Base-by-base conservation (phyloP, 2,113 vertebrate genomes). In the Athene noctua region DNA sequence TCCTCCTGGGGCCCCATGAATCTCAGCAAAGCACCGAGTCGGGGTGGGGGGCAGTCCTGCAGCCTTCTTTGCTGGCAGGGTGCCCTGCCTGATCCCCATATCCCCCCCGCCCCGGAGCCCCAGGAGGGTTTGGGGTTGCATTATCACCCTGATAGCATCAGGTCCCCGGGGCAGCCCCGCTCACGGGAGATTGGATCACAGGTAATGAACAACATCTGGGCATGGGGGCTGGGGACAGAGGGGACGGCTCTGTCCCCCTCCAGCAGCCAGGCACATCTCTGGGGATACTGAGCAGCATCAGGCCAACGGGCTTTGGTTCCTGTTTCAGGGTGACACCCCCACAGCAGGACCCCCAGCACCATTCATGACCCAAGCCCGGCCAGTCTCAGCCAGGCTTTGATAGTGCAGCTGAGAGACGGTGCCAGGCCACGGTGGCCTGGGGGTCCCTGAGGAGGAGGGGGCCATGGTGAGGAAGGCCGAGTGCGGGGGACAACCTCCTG, bases 281-380 rank as follows among this genome's bases (percentile, higher is more conserved):
- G 65, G 57, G 52, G 44, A 32, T 17, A 6, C 12, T 1, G 5
- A 46, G 36, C 78, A 81, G 40, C 3, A 4, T 18, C 90, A 62
- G 67, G 36, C 10, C 49, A 27, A 34, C 9, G 30, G 26, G 27
- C 14, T 59, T 67, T 1, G 4, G 61, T 82, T 16, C 42, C 34
- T 0, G 2, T 81, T 87, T 75, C 4, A 8, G 78, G 54, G 70
- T 79, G 90, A 36, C 63, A 34, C 1, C 51, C 61, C n/a, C n/a
- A 6, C 0, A 3, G 59, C 36, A 38, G 42, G 5, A 42, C 10
- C 21, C 34, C 25, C 55, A 9, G 58, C 1, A 0, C 25, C 40
- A n/a, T 40, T 46, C 0, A 1, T n/a, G 71, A 30, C 32, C 21
- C 0, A 2, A 70, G 38, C 44, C 18, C 1, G 0, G 42, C 61